Conservation (phyloP, 2,113 vertebrate species). For the Engraulis encrasicolus region DNA sequence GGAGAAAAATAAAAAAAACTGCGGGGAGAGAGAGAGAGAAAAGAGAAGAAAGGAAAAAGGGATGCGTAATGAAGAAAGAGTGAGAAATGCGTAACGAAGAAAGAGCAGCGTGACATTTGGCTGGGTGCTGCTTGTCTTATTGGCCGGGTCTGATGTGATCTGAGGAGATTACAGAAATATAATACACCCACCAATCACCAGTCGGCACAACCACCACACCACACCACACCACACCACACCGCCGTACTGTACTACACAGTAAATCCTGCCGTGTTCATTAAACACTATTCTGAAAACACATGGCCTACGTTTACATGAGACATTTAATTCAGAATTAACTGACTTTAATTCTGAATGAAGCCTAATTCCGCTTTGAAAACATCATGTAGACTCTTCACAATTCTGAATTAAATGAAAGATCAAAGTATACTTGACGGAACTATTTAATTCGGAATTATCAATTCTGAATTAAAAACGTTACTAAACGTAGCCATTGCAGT, state of each 20-base stretch:
- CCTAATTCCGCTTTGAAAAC: too few relatives aligned
- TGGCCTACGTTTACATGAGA: too few relatives aligned
- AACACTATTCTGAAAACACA: too few relatives aligned
- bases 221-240: neutral
- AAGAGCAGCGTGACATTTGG: constrained; percentile 68
- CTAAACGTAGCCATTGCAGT: too few relatives aligned
- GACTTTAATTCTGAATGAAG: too few relatives aligned
- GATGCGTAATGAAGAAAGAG: constrained; percentile 31
- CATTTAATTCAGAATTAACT: too few relatives aligned
- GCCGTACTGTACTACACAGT: neutral
- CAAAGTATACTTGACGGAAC: too few relatives aligned
- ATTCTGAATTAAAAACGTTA: too few relatives aligned
- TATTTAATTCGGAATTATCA: too few relatives aligned
- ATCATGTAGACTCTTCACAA: too few relatives aligned
- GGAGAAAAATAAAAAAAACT: constrained; percentile 54
- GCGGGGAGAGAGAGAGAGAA: constrained; percentile 40
- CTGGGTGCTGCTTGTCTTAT: constrained; percentile 72
- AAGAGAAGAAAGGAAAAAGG: neutral
- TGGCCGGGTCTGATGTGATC: constrained; percentile 76
- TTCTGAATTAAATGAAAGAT: too few relatives aligned
- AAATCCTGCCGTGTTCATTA: too few relatives aligned
- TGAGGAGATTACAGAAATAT: constrained; percentile 77
- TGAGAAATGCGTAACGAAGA: constrained; percentile 46
- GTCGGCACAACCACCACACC: constrained; percentile 26
- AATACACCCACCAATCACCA: constrained; percentile 71